These are phyloP conservation scores for Netelia virgata DNA, from an alignment of 2,888 invertebrate species.

Conservation along the genomic window DNA sequence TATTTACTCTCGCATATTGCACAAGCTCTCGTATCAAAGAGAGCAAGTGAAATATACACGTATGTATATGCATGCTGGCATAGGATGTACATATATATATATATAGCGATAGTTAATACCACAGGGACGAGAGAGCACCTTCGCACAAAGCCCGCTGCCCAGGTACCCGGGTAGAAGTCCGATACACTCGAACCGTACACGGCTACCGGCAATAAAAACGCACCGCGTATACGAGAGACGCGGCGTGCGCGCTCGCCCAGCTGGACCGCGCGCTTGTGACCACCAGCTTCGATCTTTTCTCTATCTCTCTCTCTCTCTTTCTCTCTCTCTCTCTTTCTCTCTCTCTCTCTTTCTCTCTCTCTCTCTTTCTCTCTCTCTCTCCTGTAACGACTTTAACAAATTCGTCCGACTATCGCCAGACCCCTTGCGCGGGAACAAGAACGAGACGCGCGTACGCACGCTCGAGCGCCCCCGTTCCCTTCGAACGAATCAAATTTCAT, in stretches of 20 bases:
- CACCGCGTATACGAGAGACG: conserved; percentile 1
- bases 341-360: conserved; percentile 41
- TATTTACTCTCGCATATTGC: conserved; percentile 58
- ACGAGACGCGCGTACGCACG: conserved; percentile 1
- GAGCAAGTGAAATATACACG: conserved; percentile 37
- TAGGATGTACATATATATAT: not conserved
- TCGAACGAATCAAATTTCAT: conserved; percentile 7
- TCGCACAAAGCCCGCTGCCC: conserved; percentile 39
- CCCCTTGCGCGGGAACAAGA: conserved; percentile 1
- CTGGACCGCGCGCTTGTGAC: conserved; percentile 39
- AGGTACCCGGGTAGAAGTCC: conserved; percentile 26
- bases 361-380: conserved; percentile 41
- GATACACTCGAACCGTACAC: conserved; percentile 53
- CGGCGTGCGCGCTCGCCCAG: conserved; percentile 33
- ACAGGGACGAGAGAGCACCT: conserved; percentile 41
- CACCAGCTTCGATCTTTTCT: conserved; percentile 56
- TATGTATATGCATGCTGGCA: conserved; percentile 7
- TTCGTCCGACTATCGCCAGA: conserved; percentile 40
- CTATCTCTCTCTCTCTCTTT: too few relatives aligned
- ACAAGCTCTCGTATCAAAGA: conserved; percentile 49
- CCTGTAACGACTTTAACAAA: conserved; percentile 49
- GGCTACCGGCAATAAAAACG: conserved; percentile 66
- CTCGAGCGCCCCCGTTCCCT: not conserved
- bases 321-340: conserved; percentile 29
- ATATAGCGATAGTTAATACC: not conserved